phyloP scores from a whole-genome alignment of 1,140 invertebrate genomes.

The Drosophila kurseongensis region DNA sequence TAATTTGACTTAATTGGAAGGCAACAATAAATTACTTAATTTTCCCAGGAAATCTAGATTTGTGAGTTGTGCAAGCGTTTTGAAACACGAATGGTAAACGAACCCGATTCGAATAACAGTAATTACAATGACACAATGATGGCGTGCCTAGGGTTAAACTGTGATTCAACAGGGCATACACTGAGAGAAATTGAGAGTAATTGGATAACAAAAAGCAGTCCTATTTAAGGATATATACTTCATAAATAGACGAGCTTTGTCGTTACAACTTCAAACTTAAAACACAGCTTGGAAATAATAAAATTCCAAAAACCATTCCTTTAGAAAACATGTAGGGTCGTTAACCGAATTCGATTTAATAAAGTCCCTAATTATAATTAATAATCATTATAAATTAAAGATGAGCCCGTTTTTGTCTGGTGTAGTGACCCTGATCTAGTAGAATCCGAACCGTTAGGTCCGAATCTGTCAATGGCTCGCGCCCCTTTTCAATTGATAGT shows the following conservation, averaged over 20 bases:
- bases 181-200: neutral
- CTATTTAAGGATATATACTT: no score
- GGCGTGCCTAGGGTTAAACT: slow-evolving; percentile 32
- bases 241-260: no score
- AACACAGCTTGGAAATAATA: no score
- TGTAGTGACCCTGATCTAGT: slow-evolving; percentile 21
- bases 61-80: slow-evolving; percentile 46
- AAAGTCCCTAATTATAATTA: no score
- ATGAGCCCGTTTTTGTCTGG: neutral
- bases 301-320: no score
- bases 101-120: slow-evolving; percentile 49
- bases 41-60: slow-evolving; percentile 42
- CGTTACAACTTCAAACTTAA: no score
- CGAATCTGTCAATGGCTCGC: slow-evolving; percentile 36
- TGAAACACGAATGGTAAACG: slow-evolving; percentile 56
- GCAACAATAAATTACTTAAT: slow-evolving; percentile 44
- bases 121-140: slow-evolving; percentile 58
- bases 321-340: neutral
- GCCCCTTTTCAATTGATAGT: slow-evolving; percentile 71
- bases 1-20: slow-evolving; percentile 60
- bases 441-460: slow-evolving; percentile 16
- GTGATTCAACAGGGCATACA: slow-evolving; percentile 22
- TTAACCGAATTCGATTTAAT: no score
- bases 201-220: no score
- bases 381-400: neutral